Evolutionary conservation across 2,797 vertebrate genomes (phyloP).

Genomic region (Acropternis orthonyx): DNA sequence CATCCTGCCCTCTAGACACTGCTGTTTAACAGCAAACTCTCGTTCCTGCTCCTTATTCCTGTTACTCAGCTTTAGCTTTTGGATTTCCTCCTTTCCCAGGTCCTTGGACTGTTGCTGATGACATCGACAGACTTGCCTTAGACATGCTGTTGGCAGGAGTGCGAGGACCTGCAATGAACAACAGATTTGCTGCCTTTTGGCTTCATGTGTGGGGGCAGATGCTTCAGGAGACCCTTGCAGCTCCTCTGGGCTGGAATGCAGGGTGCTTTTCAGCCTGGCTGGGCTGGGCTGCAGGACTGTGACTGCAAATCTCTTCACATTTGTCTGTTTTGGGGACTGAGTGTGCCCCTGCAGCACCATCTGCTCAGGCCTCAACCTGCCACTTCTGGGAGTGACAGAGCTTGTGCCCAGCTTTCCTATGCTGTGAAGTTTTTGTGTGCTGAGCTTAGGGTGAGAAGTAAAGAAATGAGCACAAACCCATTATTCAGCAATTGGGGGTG

Average conservation of each 20-base stretch:
- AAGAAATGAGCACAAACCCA: not conserved
- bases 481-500: not conserved
- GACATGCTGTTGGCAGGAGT: not conserved
- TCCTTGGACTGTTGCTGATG: not conserved
- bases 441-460: not conserved
- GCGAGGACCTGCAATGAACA: not conserved
- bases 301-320: fast-evolving
- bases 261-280: not conserved
- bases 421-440: fast-evolving
- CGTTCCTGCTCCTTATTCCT: not conserved
- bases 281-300: not conserved
- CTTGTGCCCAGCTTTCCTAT: fast-evolving
- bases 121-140: not conserved
- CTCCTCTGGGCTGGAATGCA: not conserved
- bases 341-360: not conserved
- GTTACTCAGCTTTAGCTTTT: not conserved
- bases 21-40: not conserved
- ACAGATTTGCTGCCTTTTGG: not conserved
- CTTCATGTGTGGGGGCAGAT: not conserved
- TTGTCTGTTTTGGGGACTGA: fast-evolving
- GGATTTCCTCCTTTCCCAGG: not conserved
- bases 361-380: fast-evolving
- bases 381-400: not conserved
- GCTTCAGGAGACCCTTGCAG: not conserved
- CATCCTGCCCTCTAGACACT: not conserved